phyloP scores from a whole-genome alignment of 1,140 invertebrate genomes.

The Achroia grisella region DNA sequence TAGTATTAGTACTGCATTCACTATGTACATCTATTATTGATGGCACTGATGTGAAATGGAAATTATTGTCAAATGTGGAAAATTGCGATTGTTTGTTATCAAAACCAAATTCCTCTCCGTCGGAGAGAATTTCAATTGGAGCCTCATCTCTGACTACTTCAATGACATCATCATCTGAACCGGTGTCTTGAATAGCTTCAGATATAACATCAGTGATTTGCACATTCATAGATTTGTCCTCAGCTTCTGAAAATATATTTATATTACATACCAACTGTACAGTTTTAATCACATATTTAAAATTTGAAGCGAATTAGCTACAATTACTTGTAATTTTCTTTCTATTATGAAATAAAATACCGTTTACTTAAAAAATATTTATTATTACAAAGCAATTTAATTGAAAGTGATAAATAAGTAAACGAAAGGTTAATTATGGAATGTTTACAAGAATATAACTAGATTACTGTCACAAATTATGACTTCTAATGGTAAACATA shows the following conservation, averaged over 20 bases:
- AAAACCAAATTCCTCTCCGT: slow-evolving; percentile 52
- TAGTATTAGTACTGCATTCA: slow-evolving; percentile 2
- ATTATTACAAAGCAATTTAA: no score
- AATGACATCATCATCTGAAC: slow-evolving; percentile 64
- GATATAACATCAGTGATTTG: slow-evolving; percentile 24
- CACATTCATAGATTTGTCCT: slow-evolving; percentile 13
- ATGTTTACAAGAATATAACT: no score
- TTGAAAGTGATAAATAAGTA: no score
- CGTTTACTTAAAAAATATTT: no score
- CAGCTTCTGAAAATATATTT: background rate
- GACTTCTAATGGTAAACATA: no score
- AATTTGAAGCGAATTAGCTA: no score
- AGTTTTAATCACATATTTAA: no score
- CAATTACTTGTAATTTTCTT: no score
- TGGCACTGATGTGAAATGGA: slow-evolving; percentile 21
- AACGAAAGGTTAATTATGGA: no score
- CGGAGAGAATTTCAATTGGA: slow-evolving; percentile 62
- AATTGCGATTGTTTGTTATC: slow-evolving; percentile 9
- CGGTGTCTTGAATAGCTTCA: slow-evolving; percentile 23
- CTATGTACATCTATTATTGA: slow-evolving; percentile 1
- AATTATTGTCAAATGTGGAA: slow-evolving; percentile 13
- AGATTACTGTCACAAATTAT: no score
- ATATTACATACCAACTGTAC: no score
- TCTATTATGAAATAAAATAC: no score
- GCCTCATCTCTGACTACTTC: slow-evolving; percentile 64